These are phyloP conservation scores for Bombus cullumanus DNA, from an alignment of 1,140 invertebrate genomes.

Conservation along the genomic window DNA sequence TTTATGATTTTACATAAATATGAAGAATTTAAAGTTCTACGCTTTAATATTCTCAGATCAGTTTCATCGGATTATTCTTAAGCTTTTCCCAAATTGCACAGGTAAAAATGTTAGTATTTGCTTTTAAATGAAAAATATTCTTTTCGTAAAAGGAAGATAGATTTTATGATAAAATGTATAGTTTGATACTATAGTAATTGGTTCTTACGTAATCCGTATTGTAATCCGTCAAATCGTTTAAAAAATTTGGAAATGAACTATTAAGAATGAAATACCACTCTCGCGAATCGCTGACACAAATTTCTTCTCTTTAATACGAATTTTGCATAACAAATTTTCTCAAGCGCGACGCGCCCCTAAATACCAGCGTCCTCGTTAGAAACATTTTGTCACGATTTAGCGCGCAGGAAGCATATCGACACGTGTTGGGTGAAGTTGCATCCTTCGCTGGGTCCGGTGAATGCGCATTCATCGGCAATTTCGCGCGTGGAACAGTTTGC, in stretches of 20 bases:
- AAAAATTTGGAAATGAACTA: background rate
- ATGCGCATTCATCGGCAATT: slow-evolving; percentile 77
- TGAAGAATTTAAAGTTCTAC: too few relatives aligned
- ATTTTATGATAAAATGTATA: too few relatives aligned
- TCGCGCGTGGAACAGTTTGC: slow-evolving; percentile 58
- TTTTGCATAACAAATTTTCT: background rate
- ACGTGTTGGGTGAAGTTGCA: slow-evolving; percentile 59
- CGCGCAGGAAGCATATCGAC: slow-evolving; percentile 59
- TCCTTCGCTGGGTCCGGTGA: slow-evolving; percentile 65
- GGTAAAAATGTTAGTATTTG: background rate
- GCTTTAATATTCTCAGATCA: background rate
- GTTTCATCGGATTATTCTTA: background rate
- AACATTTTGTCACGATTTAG: slow-evolving; percentile 18
- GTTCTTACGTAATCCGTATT: too few relatives aligned
- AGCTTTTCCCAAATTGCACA: background rate
- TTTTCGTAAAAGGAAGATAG: too few relatives aligned
- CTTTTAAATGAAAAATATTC: too few relatives aligned
- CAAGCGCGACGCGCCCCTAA: background rate
- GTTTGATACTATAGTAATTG: too few relatives aligned
- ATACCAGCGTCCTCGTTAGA: slow-evolving; percentile 17
- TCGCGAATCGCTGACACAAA: background rate
- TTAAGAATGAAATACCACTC: too few relatives aligned
- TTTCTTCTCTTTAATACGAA: background rate
- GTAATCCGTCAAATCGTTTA: background rate
- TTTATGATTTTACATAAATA: too few relatives aligned